Percentiles rank a stretch among this genome's conserved stretches.
These are phyloP conservation scores for Elephantulus edwardii DNA, from an alignment of 2,113 vertebrate species.

Conservation along the genomic window DNA sequence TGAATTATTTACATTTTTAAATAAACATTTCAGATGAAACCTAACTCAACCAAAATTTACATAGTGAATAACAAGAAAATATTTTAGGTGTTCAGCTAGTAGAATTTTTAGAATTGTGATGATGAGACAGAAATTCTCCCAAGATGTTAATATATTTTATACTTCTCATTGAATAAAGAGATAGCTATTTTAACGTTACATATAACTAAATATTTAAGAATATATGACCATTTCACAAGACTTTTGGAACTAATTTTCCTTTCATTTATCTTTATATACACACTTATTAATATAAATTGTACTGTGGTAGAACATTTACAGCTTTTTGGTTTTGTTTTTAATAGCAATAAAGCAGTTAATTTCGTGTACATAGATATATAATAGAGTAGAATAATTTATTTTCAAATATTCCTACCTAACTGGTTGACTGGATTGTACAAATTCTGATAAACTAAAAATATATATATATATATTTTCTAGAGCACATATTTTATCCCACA, in stretches of 20 bases:
- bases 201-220: not conserved
- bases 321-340: slow-evolving; percentile 32
- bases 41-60: not conserved
- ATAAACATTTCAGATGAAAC: not conserved
- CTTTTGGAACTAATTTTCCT: not conserved
- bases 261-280: not conserved
- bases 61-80: not conserved
- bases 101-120: slow-evolving; percentile 37
- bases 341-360: not conserved
- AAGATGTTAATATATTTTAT: not conserved
- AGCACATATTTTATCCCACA: not conserved
- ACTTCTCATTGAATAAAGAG: not conserved
- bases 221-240: not conserved
- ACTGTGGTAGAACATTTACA: not conserved
- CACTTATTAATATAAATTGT: not conserved
- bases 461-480: slow-evolving; percentile 55
- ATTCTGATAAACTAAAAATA: slow-evolving; percentile 53
- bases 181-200: slow-evolving; percentile 22
- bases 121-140: not conserved
- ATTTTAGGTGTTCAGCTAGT: not conserved
- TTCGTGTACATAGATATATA: not conserved
- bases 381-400: not conserved
- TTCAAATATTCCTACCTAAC: slow-evolving; percentile 31
- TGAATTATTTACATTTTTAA: not conserved
- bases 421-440: slow-evolving; percentile 49